phyloP scores from a whole-genome alignment of 2,797 vertebrate species.

The Dipus sagitta region DNA sequence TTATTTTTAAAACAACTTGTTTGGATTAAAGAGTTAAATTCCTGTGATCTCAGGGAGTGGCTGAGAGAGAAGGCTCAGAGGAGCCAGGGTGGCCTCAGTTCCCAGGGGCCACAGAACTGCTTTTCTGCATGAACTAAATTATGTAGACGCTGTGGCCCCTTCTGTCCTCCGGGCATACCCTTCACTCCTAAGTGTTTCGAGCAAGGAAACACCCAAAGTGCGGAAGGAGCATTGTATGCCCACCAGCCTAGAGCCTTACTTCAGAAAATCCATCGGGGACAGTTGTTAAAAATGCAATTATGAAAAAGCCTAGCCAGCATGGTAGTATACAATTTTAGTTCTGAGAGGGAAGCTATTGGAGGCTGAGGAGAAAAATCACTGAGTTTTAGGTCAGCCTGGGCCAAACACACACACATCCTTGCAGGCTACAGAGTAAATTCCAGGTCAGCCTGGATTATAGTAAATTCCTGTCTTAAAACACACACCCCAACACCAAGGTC shows the following conservation, averaged over 20 bases:
- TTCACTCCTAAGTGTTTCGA: slow-evolving; percentile 8
- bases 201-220: neutral
- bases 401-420: too few relatives aligned
- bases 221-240: neutral
- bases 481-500: too few relatives aligned
- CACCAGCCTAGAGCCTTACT: neutral
- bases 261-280: neutral
- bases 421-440: neutral
- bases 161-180: neutral
- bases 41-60: neutral
- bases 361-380: neutral
- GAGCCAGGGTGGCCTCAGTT: neutral
- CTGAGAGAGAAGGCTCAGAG: neutral
- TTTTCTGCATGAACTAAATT: neutral
- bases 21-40: slow-evolving; percentile 31
- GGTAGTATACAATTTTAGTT: neutral
- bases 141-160: neutral
- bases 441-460: neutral
- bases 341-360: neutral
- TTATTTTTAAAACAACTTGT: slow-evolving; percentile 40
- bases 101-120: neutral
- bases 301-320: neutral
- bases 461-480: neutral
- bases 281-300: neutral
- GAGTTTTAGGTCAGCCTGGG: neutral